Conservation (phyloP, 2,113 vertebrate species). For the Morone saxatilis region DNA sequence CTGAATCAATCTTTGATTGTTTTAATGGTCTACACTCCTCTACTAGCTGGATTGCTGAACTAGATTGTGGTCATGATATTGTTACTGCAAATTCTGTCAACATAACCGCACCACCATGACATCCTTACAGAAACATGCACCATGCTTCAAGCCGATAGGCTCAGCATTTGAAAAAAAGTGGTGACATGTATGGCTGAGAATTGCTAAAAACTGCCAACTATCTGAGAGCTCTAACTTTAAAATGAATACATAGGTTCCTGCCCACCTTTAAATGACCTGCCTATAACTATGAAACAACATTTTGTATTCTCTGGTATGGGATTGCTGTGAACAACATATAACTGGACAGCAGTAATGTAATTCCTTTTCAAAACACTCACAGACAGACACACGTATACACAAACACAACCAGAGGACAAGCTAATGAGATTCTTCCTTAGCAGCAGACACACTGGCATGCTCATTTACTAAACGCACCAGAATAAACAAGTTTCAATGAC, state of each 20-base stretch:
- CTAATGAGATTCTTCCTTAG: conserved; percentile 30
- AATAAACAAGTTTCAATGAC: conserved; percentile 31
- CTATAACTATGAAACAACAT: not conserved
- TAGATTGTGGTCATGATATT: not conserved
- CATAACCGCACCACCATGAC: not conserved
- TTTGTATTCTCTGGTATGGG: not conserved
- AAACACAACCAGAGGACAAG: conserved; percentile 4
- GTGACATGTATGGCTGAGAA: accelerated
- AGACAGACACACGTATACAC: not conserved
- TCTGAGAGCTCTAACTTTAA: not conserved
- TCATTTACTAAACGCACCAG: conserved; percentile 13
- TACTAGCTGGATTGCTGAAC: not conserved
- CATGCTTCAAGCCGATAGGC: not conserved
- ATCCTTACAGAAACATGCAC: not conserved
- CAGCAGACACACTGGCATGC: conserved; percentile 5
- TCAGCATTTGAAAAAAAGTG: not conserved
- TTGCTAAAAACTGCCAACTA: not conserved
- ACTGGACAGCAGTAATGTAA: not conserved
- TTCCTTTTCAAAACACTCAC: not conserved
- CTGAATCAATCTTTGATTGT: not conserved
- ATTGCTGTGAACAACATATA: not conserved
- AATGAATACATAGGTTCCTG: not conserved
- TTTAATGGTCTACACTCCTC: not conserved
- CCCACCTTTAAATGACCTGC: not conserved
- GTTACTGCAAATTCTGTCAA: not conserved